A percentile compares a stretch with the other conserved stretches of the same genome.
Evolutionary conservation across 1,140 invertebrate genomes (phyloP).

Genomic region (Subanguina moxae): DNA sequence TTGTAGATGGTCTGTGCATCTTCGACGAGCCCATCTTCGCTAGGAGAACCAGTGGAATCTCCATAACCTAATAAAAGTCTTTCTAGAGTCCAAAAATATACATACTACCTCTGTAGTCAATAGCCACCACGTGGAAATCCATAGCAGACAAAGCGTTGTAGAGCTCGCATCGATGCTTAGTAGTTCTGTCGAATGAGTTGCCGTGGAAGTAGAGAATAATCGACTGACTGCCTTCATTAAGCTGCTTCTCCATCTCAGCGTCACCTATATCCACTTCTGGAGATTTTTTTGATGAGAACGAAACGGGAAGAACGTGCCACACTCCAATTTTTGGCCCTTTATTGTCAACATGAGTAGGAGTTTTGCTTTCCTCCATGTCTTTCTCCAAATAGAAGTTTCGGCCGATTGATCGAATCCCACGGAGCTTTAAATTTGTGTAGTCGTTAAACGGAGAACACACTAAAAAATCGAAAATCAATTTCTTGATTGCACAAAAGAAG

Average conservation of each 20-base stretch:
- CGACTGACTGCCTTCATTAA: conserved; percentile 50
- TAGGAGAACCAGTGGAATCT: conserved; percentile 69
- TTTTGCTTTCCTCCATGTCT: conserved; percentile 21
- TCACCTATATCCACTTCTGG: conserved; percentile 31
- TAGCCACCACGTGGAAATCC: conserved; percentile 79
- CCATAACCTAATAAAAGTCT: conserved; percentile 71
- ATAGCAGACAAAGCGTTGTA: conserved; percentile 74
- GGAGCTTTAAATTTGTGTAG: conserved; percentile 56
- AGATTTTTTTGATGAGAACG: conserved; percentile 59
- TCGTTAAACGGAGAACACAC: conserved; percentile 59
- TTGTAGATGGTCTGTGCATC: conserved; percentile 74
- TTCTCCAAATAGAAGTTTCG: conserved; percentile 71
- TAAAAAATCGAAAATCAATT: too few species aligned
- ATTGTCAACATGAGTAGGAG: neutral
- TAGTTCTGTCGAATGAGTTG: conserved; percentile 74
- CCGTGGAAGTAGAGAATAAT: conserved; percentile 80
- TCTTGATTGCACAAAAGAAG: too few species aligned
- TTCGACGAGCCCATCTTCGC: conserved; percentile 74
- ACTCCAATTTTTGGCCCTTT: conserved; percentile 42
- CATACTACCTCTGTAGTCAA: conserved; percentile 77
- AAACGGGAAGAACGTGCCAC: conserved; percentile 67
- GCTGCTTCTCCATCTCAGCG: conserved; percentile 25
- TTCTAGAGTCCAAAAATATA: neutral
- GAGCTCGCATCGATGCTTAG: conserved; percentile 72
- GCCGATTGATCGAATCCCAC: conserved; percentile 47